Conservation (phyloP, 2,888 invertebrate species). For the Ecliptopera silaceata region DNA sequence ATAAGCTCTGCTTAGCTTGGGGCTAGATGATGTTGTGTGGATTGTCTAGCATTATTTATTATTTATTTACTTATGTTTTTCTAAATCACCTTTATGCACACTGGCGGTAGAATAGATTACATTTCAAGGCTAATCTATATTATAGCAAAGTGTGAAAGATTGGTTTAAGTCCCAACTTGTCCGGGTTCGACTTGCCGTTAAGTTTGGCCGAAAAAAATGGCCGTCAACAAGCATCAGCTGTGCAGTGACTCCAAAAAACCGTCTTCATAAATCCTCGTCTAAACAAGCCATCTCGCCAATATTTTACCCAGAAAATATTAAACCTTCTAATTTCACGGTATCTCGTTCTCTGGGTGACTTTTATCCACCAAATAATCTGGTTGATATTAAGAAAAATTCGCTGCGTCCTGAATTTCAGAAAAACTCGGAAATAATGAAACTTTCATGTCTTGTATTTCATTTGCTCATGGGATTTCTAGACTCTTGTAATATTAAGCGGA, state of each 20-base stretch:
- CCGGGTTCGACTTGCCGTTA: too few species aligned
- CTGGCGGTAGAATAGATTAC: too few species aligned
- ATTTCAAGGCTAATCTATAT: too few species aligned
- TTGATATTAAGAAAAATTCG: conserved; percentile 30
- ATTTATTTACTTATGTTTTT: too few species aligned
- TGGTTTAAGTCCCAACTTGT: too few species aligned
- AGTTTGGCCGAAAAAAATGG: too few species aligned
- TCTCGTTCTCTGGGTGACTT: conserved; percentile 29
- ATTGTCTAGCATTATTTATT: too few species aligned
- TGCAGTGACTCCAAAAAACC: background rate
- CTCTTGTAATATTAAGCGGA: background rate
- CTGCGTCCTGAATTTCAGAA: background rate
- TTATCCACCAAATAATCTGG: conserved; percentile 29
- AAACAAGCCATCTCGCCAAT: conserved; percentile 14
- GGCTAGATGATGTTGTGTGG: too few species aligned
- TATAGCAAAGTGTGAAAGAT: too few species aligned
- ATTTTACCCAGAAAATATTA: conserved; percentile 29
- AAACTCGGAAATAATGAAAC: background rate
- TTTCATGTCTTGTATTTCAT: background rate
- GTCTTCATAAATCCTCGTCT: conserved; percentile 13
- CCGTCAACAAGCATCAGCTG: background rate
- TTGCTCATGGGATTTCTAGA: background rate
- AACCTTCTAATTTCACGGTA: conserved; percentile 33
- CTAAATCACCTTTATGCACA: too few species aligned
- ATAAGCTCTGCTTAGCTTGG: too few species aligned